Evolutionary conservation across 2,113 vertebrate genomes (phyloP).

Genomic region (Coregonus clupeaformis): DNA sequence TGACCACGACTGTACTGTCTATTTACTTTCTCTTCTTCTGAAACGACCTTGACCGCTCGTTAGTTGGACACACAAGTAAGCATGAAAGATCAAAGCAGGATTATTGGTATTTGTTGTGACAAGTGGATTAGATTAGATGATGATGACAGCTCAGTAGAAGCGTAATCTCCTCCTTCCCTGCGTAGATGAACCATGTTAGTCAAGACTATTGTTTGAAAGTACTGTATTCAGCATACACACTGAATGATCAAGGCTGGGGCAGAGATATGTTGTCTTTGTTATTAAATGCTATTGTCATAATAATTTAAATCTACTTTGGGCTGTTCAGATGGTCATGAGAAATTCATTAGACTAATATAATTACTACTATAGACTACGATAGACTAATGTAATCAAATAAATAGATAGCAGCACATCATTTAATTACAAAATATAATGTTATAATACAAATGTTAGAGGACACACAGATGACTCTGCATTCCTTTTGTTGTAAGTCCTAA

Average conservation of each 20-base stretch:
- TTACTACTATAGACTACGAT: too few relatives aligned
- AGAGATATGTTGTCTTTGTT: too few relatives aligned
- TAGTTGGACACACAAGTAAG: neutral
- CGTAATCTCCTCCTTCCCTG: neutral
- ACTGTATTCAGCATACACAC: too few relatives aligned
- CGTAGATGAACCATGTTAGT: too few relatives aligned
- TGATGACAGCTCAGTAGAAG: neutral
- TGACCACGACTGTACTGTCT: too few relatives aligned
- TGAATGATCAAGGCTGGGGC: too few relatives aligned
- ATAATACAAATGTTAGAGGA: neutral
- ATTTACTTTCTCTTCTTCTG: too few relatives aligned
- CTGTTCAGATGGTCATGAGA: too few relatives aligned
- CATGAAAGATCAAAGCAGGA: neutral
- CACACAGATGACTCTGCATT: neutral
- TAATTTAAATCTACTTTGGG: too few relatives aligned
- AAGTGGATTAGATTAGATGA: neutral
- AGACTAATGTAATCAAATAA: neutral
- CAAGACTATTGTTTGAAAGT: too few relatives aligned
- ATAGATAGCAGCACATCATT: neutral
- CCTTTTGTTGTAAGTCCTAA: neutral
- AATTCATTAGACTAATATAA: too few relatives aligned
- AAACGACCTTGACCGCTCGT: neutral
- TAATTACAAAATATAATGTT: neutral
- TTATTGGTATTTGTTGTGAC: slow-evolving; percentile 2
- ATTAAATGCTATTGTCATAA: too few relatives aligned